phyloP scores from a whole-genome alignment of 2,888 invertebrate genomes.

The Argyresthia albistria region DNA sequence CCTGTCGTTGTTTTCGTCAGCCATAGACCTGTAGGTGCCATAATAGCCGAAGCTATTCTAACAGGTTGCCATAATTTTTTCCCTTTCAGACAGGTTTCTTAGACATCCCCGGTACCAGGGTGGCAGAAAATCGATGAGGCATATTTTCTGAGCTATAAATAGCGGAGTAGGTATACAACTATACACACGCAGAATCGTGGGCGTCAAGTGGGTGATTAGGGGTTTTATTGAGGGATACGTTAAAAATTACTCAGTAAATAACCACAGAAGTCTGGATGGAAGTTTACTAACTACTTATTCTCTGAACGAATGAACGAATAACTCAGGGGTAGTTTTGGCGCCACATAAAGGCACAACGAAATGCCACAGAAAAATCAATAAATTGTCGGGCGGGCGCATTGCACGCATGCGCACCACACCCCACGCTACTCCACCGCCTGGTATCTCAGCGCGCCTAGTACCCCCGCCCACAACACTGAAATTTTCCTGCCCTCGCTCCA shows the following conservation, averaged over 20 bases:
- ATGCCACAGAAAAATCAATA: slow-evolving; percentile 30
- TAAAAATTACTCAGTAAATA: too few relatives aligned
- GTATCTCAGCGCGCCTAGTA: slow-evolving; percentile 40
- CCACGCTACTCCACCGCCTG: slow-evolving; percentile 17
- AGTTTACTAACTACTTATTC: too few relatives aligned
- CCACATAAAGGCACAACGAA: neutral
- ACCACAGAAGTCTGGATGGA: too few relatives aligned
- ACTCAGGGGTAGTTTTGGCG: too few relatives aligned
- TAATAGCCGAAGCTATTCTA: too few relatives aligned
- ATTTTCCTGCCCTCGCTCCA: slow-evolving; percentile 61
- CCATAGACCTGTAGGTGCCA: too few relatives aligned
- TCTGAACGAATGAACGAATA: too few relatives aligned
- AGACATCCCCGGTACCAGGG: slow-evolving; percentile 45
- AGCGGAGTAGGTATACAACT: too few relatives aligned
- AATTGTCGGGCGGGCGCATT: neutral
- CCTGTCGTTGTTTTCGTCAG: too few relatives aligned
- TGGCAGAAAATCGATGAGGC: slow-evolving; percentile 8
- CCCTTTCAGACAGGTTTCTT: slow-evolving; percentile 38
- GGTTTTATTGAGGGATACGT: too few relatives aligned
- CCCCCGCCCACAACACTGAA: slow-evolving; percentile 64
- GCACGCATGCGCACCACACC: slow-evolving; percentile 37
- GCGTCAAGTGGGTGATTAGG: too few relatives aligned
- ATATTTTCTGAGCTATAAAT: neutral
- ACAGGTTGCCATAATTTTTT: neutral
- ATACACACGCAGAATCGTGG: too few relatives aligned